Evolutionary conservation across 2,113 vertebrate species (phyloP).

Genomic region (Campylomormyrus tamandua): DNA sequence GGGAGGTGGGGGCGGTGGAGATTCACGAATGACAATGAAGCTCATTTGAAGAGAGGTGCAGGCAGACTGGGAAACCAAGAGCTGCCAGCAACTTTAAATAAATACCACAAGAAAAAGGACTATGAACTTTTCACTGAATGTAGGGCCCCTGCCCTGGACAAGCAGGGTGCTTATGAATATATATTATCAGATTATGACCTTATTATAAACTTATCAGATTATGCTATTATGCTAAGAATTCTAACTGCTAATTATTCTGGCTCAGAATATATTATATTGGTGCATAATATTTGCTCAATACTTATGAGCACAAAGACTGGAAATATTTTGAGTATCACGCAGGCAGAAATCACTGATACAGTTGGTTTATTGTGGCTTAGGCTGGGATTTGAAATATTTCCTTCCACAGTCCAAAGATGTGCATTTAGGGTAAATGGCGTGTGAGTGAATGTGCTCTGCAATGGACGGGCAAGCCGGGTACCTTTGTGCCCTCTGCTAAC

Average conservation of each 20-base stretch:
- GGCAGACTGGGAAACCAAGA: not conserved
- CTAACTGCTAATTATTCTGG: not conserved
- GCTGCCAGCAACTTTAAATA: not conserved
- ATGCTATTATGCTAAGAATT: not conserved
- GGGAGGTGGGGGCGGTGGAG: slow-evolving; percentile 56
- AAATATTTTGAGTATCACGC: not conserved
- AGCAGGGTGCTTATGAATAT: not conserved
- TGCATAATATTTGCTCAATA: not conserved
- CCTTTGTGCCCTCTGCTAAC: not conserved
- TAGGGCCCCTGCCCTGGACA: not conserved
- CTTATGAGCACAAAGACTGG: not conserved
- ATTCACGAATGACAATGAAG: slow-evolving; percentile 66
- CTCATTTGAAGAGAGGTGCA: slow-evolving; percentile 53
- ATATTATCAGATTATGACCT: not conserved
- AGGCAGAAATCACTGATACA: not conserved
- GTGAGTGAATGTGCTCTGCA: not conserved
- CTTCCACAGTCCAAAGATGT: not conserved
- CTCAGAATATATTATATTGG: not conserved
- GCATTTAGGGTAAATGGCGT: not conserved
- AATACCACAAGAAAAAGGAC: not conserved
- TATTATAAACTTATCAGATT: not conserved
- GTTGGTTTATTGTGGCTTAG: not conserved
- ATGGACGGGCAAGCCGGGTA: not conserved
- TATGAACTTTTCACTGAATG: not conserved
- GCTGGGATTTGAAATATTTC: not conserved